Percentiles rank a stretch among this genome's conserved stretches.
These are phyloP conservation scores for Omphaloscelis lunosa DNA, from an alignment of 2,888 invertebrate genomes.

Conservation along the genomic window DNA sequence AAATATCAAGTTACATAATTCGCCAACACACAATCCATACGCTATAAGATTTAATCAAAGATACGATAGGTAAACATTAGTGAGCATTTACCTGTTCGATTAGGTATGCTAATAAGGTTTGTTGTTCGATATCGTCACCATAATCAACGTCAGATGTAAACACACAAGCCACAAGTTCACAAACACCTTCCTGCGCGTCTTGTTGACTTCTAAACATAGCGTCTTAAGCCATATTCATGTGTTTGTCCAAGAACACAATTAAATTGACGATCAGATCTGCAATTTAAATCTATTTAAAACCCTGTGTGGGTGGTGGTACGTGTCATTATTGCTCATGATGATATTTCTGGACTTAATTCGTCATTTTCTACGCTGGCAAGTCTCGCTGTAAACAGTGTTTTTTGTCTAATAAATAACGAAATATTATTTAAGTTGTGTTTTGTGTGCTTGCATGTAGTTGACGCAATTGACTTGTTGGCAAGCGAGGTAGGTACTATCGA, in stretches of 20 bases:
- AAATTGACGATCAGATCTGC: constrained; percentile 46
- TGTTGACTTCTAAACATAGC: constrained; percentile 51
- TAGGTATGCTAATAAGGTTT: constrained; percentile 71
- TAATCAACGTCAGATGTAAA: constrained; percentile 58
- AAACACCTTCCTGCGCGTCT: constrained; percentile 57
- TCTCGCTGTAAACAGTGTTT: constrained; percentile 72
- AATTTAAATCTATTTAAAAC: constrained; percentile 76
- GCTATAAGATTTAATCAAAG: constrained; percentile 15
- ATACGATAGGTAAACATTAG: constrained; percentile 32
- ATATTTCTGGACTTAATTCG: constrained; percentile 77
- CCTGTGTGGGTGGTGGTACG: constrained; percentile 77
- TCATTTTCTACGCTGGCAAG: constrained; percentile 79
- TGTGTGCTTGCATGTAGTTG: constrained; percentile 49
- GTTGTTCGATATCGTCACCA: constrained; percentile 61
- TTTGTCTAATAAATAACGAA: constrained; percentile 64
- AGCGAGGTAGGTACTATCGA: constrained; percentile 38
- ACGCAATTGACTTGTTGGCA: constrained; percentile 69
- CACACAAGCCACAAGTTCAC: constrained; percentile 61
- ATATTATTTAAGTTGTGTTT: constrained; percentile 62
- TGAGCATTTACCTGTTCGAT: constrained; percentile 56
- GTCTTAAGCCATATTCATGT: constrained; percentile 19
- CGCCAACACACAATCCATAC: neutral
- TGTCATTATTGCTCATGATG: constrained; percentile 74
- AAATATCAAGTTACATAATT: neutral
- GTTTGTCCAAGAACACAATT: constrained; percentile 46